These are phyloP conservation scores for Anagrus nilaparvatae DNA, from an alignment of 1,140 invertebrate genomes.

Conservation along the genomic window DNA sequence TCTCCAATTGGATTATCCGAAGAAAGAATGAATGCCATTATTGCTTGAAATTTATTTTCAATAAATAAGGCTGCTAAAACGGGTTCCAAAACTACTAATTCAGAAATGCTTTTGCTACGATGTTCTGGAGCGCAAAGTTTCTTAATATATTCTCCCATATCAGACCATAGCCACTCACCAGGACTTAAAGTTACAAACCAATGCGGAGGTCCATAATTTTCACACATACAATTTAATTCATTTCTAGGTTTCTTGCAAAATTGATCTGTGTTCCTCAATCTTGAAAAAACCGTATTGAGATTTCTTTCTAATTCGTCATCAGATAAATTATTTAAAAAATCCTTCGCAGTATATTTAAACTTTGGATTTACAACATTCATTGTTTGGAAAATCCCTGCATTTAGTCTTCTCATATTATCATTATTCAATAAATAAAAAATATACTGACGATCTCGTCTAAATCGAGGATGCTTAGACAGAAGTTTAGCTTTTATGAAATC, in stretches of 20 bases:
- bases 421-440: conserved; percentile 27
- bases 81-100: conserved; percentile 21
- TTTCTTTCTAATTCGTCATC: conserved; percentile 21
- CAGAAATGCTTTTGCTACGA: conserved; percentile 13
- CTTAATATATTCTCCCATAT: conserved; percentile 16
- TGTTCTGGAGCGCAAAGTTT: conserved; percentile 13
- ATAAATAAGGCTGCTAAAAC: conserved; percentile 20
- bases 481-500: conserved; percentile 24
- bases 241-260: conserved; percentile 17
- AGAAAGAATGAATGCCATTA: conserved; percentile 20
- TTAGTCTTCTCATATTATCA: conserved; percentile 18
- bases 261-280: conserved; percentile 18
- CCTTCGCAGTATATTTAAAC: conserved; percentile 20
- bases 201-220: conserved; percentile 20
- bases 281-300: conserved; percentile 19
- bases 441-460: conserved; percentile 25
- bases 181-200: conserved; percentile 32
- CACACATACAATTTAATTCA: conserved; percentile 1
- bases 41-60: conserved; percentile 20
- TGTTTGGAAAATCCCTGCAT: conserved; percentile 24
- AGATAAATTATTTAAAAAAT: conserved; percentile 21
- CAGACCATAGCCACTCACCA: conserved; percentile 26
- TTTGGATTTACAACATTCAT: conserved; percentile 22
- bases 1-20: conserved; percentile 18
- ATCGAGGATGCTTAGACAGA: conserved; percentile 22